Base-by-base conservation (phyloP, 2,797 vertebrate genomes). In the Tachyglossus aculeatus region DNA sequence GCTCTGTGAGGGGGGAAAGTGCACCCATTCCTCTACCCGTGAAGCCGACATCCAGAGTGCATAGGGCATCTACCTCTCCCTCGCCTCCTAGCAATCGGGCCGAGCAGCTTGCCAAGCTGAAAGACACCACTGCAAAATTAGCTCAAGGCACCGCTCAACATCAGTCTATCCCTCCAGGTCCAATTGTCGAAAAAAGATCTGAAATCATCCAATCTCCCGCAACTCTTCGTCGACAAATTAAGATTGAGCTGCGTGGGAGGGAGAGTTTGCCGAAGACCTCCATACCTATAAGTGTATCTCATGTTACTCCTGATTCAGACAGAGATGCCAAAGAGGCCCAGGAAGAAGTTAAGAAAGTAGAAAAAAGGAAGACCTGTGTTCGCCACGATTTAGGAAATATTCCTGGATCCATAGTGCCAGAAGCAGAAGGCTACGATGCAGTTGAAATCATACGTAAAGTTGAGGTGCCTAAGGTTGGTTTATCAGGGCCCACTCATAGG, bases 161-260 rank as follows among this genome's bases (percentile, higher is more conserved):
- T 18, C 87, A 90, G 1, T 31, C 88, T 2, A 64, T 86, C 2
- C 74, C 82, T 6, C 80, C 90, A 3, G 83, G 90, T 24, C 90
- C 91, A 7, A 78, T 94, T 12, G 79, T 84, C 6, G 94, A 95
- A 56, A 96, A 91, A 84, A 95, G 91, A 77, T 93, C 95, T 1
- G 95, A 96, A 87, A 94, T 96, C 36, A 84, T 97, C 62, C 91
- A 93, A 48, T 93, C 94, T 31, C 95, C 96, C 13, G 84, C 93
- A 25, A 94, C 94, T 9, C 95, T 96, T 67, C 92, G 95, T 62
- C 92, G 93, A 43, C 94, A 96, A 88, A 94, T 96, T 67, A 96
- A 94, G 89, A 93, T 91, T 1, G 94, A 96, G 55, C 81, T 84
- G 10, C 83, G 80, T 2, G 72, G 78, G 27, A 59, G 69, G 25